Conservation (phyloP, 2,113 vertebrate species). For the Pollachius pollachius region DNA sequence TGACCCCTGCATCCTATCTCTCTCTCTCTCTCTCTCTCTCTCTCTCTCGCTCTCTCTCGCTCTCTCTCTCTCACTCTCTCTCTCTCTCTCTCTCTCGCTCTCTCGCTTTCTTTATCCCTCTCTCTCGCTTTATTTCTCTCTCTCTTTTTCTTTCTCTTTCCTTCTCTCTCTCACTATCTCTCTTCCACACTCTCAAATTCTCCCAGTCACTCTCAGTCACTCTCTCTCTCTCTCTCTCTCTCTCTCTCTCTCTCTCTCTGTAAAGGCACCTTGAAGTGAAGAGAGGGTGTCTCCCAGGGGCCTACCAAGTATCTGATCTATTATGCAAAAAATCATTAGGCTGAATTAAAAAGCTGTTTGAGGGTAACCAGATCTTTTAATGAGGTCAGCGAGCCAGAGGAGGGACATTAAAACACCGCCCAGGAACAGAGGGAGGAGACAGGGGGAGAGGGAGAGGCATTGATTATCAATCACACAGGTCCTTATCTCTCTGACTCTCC, state of each 20-base stretch:
- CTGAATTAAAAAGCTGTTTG: slow-evolving; percentile 84
- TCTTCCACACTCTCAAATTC: too few relatives aligned
- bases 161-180: too few relatives aligned
- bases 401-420: slow-evolving; percentile 78
- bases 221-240: too few relatives aligned
- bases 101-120: too few relatives aligned
- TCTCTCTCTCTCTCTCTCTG: slow-evolving; percentile 6
- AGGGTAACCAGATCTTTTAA: slow-evolving; percentile 81
- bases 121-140: too few relatives aligned
- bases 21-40: too few relatives aligned
- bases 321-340: slow-evolving; percentile 82
- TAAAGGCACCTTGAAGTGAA: slow-evolving; percentile 81
- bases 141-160: too few relatives aligned
- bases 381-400: slow-evolving; percentile 73
- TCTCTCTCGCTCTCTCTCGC: too few relatives aligned
- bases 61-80: too few relatives aligned
- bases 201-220: too few relatives aligned
- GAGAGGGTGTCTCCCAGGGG: slow-evolving; percentile 63
- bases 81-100: too few relatives aligned
- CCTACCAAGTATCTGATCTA: slow-evolving; percentile 77
- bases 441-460: slow-evolving; percentile 65
- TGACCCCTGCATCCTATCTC: too few relatives aligned
- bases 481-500: slow-evolving; percentile 59
- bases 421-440: slow-evolving; percentile 74
- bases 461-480: slow-evolving; percentile 80